Evolutionary conservation across 2,113 vertebrate species (phyloP).

Genomic region (Clarias magur): DNA sequence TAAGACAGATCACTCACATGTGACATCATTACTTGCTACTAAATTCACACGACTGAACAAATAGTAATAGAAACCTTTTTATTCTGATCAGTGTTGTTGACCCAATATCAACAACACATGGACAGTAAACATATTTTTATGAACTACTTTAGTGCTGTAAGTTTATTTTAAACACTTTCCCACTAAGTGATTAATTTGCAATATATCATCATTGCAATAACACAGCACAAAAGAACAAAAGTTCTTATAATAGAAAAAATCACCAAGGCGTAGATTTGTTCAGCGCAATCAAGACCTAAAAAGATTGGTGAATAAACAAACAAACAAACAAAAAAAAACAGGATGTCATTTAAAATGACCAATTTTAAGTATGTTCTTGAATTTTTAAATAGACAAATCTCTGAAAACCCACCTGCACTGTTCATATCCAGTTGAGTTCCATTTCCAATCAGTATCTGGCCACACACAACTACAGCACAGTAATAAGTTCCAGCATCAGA

Average conservation of each 20-base stretch:
- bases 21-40: background rate
- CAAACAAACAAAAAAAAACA: too few species aligned
- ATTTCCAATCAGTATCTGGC: slow-evolving; percentile 44
- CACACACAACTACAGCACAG: slow-evolving; percentile 53
- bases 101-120: background rate
- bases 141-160: background rate
- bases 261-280: slow-evolving; percentile 30
- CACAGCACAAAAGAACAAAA: slow-evolving; percentile 20
- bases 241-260: slow-evolving; percentile 45
- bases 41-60: background rate
- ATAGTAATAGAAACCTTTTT: background rate
- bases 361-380: background rate
- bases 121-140: background rate
- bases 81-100: background rate
- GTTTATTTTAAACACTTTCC: background rate
- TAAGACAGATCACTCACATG: background rate
- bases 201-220: background rate
- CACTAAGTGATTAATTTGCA: background rate
- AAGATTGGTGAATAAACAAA: background rate
- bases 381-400: background rate
- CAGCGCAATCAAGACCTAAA: slow-evolving; percentile 26
- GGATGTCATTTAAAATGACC: background rate
- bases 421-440: slow-evolving; percentile 51
- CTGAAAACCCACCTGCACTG: slow-evolving; percentile 28
- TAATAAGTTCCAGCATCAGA: slow-evolving; percentile 48